These are phyloP conservation scores for Nudaria mundana DNA, from an alignment of 2,888 invertebrate genomes.

Conservation along the genomic window DNA sequence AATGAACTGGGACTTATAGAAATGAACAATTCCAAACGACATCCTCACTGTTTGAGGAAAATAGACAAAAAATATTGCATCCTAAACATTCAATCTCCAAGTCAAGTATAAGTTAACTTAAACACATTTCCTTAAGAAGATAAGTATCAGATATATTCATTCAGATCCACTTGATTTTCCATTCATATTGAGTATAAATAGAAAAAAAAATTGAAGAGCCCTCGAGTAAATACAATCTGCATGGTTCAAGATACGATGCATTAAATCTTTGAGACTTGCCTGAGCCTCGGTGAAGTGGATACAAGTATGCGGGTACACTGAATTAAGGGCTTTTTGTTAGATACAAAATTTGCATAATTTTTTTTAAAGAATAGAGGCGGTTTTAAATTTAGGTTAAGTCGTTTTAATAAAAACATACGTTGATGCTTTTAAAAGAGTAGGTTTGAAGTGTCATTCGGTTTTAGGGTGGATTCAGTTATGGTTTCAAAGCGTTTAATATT, in stretches of 20 bases:
- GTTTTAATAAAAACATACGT: not conserved
- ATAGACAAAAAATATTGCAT: too few species aligned
- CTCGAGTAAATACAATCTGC: conserved; percentile 33
- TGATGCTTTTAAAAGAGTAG: not conserved
- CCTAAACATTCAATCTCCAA: too few species aligned
- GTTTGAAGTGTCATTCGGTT: too few species aligned
- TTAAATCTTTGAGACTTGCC: conserved; percentile 27
- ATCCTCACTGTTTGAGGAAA: too few species aligned
- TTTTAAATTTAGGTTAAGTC: conserved; percentile 33
- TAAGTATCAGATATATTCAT: conserved; percentile 10
- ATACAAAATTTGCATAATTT: conserved; percentile 47
- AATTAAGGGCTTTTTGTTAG: conserved; percentile 35
- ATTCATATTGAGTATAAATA: conserved; percentile 24
- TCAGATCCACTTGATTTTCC: conserved; percentile 22
- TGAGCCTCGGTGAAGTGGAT: conserved; percentile 22
- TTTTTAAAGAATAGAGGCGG: conserved; percentile 22
- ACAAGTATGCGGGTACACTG: conserved; percentile 55
- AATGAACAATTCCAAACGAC: too few species aligned
- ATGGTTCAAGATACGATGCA: conserved; percentile 25
- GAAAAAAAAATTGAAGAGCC: conserved; percentile 23
- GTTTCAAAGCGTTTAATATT: too few species aligned
- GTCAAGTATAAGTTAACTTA: not conserved
- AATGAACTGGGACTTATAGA: too few species aligned
- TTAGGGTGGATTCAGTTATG: too few species aligned
- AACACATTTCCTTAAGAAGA: conserved; percentile 9